phyloP scores from a whole-genome alignment of 2,113 vertebrate species.

The Climacteris rufus region DNA sequence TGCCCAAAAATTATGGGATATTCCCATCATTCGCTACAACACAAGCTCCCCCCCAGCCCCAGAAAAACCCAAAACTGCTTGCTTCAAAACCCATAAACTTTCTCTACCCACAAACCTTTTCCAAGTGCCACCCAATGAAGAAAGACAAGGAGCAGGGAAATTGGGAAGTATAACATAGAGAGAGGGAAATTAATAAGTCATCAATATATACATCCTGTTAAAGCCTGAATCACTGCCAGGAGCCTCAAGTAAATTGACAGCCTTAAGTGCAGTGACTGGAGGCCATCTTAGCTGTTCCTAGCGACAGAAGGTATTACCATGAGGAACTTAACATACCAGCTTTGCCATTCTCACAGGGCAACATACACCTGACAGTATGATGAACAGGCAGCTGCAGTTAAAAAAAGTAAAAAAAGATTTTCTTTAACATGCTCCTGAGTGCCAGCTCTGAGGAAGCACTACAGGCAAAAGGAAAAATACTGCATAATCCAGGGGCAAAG shows the following conservation, averaged over 20 bases:
- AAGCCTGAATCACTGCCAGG: background rate
- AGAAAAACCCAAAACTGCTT: background rate
- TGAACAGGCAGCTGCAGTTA: background rate
- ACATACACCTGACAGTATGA: background rate
- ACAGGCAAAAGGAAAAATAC: background rate
- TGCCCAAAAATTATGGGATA: background rate
- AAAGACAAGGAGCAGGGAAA: background rate
- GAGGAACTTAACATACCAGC: background rate
- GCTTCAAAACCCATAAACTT: background rate
- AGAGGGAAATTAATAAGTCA: constrained; percentile 18
- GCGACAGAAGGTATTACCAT: background rate
- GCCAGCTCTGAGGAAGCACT: background rate
- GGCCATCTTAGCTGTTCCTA: constrained; percentile 35
- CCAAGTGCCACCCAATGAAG: background rate
- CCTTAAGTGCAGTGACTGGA: constrained; percentile 37
- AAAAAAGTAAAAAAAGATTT: background rate
- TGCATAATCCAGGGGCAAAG: constrained; percentile 9
- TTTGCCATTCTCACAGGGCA: background rate
- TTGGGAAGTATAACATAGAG: background rate
- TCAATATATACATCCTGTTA: constrained; percentile 3
- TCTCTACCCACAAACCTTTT: background rate
- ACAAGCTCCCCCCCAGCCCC: background rate
- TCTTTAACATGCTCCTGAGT: background rate
- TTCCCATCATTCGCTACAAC: background rate
- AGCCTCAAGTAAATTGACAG: constrained; percentile 2